Base-by-base conservation (phyloP, 2,888 invertebrate genomes). In the Sarcophaga caerulescens region DNA sequence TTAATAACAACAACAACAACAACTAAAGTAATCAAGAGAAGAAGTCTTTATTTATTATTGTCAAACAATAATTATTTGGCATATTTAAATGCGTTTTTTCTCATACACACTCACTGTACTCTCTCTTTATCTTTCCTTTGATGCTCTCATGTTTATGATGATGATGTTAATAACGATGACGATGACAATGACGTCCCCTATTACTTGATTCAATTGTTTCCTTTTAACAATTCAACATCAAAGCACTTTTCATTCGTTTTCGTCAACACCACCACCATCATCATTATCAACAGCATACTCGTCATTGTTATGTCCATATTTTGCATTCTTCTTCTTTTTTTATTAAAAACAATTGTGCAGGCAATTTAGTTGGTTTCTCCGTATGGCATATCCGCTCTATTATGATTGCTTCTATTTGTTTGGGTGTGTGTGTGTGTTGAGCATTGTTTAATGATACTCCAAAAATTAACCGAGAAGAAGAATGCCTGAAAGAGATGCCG, bases 41-140 rank as follows among this genome's bases (percentile, higher is more conserved):
- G n/a, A 60, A 47, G 47, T 17, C 57, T 65, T 73, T 70, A 44
- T 35, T 62, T 75, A 44, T 52, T 63, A 73, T 74, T 69, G 59
- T 69, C 78, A 80, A 75, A 80, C 75, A 84, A 80, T 52, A 14
- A 75, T 70, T 79, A 60, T 63, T 79, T 11, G 70, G 47, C 25
- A 45, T 23, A 63, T 75, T 47, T 65, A 59, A 45, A 59, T 47
- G 45, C n/a, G 14, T 63, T 75, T 63, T 5, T 66, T 66, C 35
- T 35, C n/a, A 17, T 35, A 4, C 63, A 35, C 23, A 23, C 17
- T 25, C 6, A 17, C 3, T 23, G 6, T 2, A 23, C 35, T 52
- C 35, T 35, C 35, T 8, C 35, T 35, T 0, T 35, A 1, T 35
- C 35, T 8, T 35, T 2, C 8, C 35, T 35, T 35, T 35, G 35